These are phyloP conservation scores for Andrena flavipes DNA, from an alignment of 2,888 invertebrate species.

Conservation along the genomic window DNA sequence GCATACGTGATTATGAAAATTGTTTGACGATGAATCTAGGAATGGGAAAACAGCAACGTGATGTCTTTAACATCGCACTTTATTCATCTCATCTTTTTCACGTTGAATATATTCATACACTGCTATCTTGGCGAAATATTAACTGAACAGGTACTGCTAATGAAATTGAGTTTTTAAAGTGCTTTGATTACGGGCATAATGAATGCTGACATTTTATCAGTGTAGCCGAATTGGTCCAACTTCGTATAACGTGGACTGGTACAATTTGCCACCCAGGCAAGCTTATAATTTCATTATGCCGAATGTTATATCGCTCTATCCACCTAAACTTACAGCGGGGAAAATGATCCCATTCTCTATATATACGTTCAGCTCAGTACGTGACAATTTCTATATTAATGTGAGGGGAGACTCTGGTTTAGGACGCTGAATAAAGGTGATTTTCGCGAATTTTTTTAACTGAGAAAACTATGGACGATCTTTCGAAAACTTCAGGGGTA, in stretches of 20 bases:
- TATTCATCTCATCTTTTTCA: conserved; percentile 73
- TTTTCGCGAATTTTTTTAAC: too few relatives aligned
- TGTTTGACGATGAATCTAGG: background rate
- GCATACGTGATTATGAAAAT: too few relatives aligned
- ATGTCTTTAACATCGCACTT: conserved; percentile 66
- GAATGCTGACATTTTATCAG: conserved; percentile 15
- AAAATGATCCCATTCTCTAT: conserved; percentile 73
- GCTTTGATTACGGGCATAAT: background rate
- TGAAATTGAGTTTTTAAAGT: too few relatives aligned
- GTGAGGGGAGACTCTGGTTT: background rate
- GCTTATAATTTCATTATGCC: conserved; percentile 67
- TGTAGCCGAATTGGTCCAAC: conserved; percentile 56
- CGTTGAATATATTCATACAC: conserved; percentile 78
- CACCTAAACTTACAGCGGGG: conserved; percentile 74
- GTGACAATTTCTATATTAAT: background rate
- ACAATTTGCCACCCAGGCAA: conserved; percentile 51
- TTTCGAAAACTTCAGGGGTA: too few relatives aligned
- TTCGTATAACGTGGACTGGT: conserved; percentile 66
- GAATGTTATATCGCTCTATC: conserved; percentile 67
- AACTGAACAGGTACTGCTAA: conserved; percentile 69
- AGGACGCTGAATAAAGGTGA: too few relatives aligned
- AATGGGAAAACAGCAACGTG: conserved; percentile 20
- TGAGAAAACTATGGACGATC: too few relatives aligned
- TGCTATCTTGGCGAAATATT: conserved; percentile 78
- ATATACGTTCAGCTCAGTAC: conserved; percentile 64